Base-by-base conservation (phyloP, 1,140 invertebrate genomes). In the Aethina tumida region DNA sequence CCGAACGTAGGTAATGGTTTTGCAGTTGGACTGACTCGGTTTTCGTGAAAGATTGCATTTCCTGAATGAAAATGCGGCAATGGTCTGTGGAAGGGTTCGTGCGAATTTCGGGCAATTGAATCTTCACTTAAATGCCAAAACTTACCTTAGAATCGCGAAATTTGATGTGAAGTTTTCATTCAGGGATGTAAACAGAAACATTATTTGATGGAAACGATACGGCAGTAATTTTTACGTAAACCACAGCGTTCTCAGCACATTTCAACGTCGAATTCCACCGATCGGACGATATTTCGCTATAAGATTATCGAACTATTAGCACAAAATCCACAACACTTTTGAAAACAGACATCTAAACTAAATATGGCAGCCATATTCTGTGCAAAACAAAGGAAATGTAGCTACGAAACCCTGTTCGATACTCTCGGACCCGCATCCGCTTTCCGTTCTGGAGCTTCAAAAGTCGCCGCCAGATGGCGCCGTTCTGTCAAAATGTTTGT, bases 321-420 rank as follows among this genome's bases (percentile, higher is more conserved):
- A 51, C 49, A 54, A 56, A 50, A 49, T 49, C 45, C 48, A 50
- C 39, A 48, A 51, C 50, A 53, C 51, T 54, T 61, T 59, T 58
- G 50, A 61, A 61, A 61, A 61, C 56, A 61, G 57, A 60, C 59
- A 59, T 58, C 57, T 60, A 61, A 61, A 54, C 57, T 61, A 61
- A 61, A 60, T 60, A 61, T 61, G 59, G 59, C 59, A 61, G 57
- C 59, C 59, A 61, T 61, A 61, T 61, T 61, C 57, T 51, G 52
- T 59, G 44, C 56, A 61, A 61, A 61, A 61, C 59, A 61, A 61
- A 61, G 59, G 57, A 61, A 59, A 59, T 53, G 45, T 61, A 61
- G 55, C 56, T 51, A 57, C 35, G 56, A 61, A 61, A 53, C 54
- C 43, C 50, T 47, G 38, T 51, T 50, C 46, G 39, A 50, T 56